These are phyloP conservation scores for Morpho helenor DNA, from an alignment of 2,888 invertebrate species.

Conservation along the genomic window DNA sequence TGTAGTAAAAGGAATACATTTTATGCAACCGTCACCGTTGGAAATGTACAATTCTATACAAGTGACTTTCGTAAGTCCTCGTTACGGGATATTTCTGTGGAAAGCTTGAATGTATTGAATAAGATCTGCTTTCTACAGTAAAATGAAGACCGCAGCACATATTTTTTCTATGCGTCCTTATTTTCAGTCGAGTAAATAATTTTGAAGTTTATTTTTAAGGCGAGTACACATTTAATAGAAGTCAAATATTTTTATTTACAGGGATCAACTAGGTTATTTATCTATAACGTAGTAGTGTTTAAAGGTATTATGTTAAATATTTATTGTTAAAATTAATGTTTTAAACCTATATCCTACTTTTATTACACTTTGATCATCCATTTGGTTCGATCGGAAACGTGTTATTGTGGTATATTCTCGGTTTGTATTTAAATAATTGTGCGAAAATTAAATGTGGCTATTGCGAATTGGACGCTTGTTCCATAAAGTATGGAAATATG, in stretches of 20 bases:
- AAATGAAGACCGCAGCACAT: constrained; percentile 5
- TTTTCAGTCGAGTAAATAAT: too few relatives aligned
- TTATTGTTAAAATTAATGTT: too few relatives aligned
- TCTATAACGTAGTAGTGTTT: too few relatives aligned
- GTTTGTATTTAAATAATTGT: constrained; percentile 4
- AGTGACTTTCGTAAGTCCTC: constrained; percentile 11
- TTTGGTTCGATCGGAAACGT: not conserved
- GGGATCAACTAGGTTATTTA: too few relatives aligned
- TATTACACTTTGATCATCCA: not conserved
- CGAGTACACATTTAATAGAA: too few relatives aligned
- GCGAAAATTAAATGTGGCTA: constrained; percentile 3
- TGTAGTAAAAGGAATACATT: constrained; percentile 54
- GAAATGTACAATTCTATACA: constrained; percentile 13
- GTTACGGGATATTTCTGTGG: constrained; percentile 12
- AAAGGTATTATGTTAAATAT: too few relatives aligned
- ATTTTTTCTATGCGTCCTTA: constrained; percentile 3
- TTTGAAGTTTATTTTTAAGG: too few relatives aligned
- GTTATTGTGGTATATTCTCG: not conserved
- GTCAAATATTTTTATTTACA: too few relatives aligned
- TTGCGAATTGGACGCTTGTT: not conserved
- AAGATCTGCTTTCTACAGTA: constrained; percentile 1
- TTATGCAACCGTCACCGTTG: constrained; percentile 41
- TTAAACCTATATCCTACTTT: too few relatives aligned
- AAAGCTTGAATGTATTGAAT: constrained; percentile 12
- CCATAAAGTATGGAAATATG: not conserved